phyloP scores from a whole-genome alignment of 2,797 vertebrate species.

The Parotocinclus haroldoi region DNA sequence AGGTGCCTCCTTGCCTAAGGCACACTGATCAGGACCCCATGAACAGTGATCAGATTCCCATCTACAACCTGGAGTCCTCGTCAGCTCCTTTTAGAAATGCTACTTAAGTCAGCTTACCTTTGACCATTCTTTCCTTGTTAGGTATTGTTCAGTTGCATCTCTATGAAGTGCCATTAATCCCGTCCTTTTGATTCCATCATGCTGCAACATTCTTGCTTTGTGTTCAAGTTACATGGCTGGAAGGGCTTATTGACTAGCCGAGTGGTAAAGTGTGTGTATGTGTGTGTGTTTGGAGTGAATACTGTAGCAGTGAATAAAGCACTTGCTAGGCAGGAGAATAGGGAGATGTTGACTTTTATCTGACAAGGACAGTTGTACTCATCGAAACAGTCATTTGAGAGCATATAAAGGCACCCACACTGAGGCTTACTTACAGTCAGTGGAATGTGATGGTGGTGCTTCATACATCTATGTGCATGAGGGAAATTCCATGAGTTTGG shows the following conservation, averaged over 20 bases:
- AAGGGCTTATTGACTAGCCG: conserved; percentile 12
- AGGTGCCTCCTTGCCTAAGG: too few species aligned
- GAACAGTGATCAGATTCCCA: conserved; percentile 18
- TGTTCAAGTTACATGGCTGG: conserved; percentile 19
- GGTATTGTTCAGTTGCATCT: conserved; percentile 3
- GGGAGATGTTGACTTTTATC: conserved; percentile 10
- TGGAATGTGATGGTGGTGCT: not conserved
- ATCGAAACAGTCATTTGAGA: conserved; percentile 22
- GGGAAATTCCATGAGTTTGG: conserved; percentile 7
- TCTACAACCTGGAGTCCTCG: conserved; percentile 13
- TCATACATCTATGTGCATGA: not conserved
- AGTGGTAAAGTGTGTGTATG: not conserved
- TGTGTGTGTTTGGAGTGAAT: conserved; percentile 11
- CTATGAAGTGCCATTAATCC: conserved; percentile 16
- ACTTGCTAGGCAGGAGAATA: conserved; percentile 29
- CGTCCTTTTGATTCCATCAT: conserved; percentile 20
- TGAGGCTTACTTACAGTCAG: conserved; percentile 19
- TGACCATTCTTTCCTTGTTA: conserved; percentile 10
- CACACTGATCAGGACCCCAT: not conserved
- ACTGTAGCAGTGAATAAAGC: conserved; percentile 8
- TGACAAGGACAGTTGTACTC: conserved; percentile 19
- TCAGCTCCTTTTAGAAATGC: not conserved
- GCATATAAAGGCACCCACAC: conserved; percentile 9
- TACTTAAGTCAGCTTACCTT: conserved; percentile 21
- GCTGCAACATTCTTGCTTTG: conserved; percentile 18